phyloP scores from a whole-genome alignment of 2,797 vertebrate species.

The Crypturellus tataupa region DNA sequence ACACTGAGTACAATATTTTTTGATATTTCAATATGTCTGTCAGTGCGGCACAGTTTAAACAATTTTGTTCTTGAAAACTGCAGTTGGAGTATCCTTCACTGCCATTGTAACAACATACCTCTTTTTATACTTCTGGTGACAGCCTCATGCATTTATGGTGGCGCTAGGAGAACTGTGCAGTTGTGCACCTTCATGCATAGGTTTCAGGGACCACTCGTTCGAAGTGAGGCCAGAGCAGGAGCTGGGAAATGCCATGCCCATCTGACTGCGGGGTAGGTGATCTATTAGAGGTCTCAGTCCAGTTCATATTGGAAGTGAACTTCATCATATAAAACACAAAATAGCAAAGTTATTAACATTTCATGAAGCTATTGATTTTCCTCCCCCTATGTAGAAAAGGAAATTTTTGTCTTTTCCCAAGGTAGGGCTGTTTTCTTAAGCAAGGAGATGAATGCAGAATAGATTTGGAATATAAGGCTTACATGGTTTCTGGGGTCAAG shows the following conservation, averaged over 20 bases:
- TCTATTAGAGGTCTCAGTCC: background rate
- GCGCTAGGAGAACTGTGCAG: background rate
- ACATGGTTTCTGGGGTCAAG: background rate
- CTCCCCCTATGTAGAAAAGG: background rate
- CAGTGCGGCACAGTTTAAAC: background rate
- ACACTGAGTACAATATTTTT: background rate
- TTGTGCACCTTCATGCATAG: background rate
- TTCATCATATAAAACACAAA: background rate
- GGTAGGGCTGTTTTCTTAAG: background rate
- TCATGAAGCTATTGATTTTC: background rate
- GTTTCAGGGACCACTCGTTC: background rate
- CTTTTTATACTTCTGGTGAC: background rate
- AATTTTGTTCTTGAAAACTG: background rate
- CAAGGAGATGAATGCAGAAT: background rate
- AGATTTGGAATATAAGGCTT: background rate
- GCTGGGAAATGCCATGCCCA: background rate
- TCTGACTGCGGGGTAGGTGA: background rate
- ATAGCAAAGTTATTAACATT: background rate
- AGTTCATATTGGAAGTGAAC: background rate
- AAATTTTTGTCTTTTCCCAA: background rate
- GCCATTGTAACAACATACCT: fast-evolving
- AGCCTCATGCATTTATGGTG: background rate
- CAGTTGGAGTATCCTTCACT: background rate
- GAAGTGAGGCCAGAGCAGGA: background rate
- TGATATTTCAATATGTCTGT: background rate